A percentile compares a stretch with the other conserved stretches of the same genome.
These are phyloP conservation scores for Leucophenga montana DNA, from an alignment of 2,888 invertebrate genomes.

Conservation along the genomic window DNA sequence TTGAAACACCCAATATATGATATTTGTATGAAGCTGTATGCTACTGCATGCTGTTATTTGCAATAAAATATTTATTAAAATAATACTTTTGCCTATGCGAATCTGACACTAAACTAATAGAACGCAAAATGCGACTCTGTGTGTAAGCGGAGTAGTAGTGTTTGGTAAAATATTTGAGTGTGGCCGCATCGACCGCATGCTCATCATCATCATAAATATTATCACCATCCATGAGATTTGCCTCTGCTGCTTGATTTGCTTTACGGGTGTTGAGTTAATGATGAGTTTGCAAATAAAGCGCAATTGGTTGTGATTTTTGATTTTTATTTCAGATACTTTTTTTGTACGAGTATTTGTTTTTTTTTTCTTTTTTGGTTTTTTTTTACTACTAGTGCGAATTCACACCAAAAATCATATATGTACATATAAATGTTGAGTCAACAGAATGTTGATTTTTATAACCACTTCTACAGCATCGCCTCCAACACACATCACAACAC, in stretches of 20 bases:
- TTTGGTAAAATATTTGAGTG: not conserved
- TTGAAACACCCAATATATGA: no score
- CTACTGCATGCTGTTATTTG: not conserved
- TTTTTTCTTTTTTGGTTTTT: no score
- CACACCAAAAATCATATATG: not conserved
- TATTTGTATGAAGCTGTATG: no score
- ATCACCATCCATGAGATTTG: not conserved
- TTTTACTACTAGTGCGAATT: not conserved
- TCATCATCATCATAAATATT: not conserved
- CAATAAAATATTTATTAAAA: constrained; percentile 18
- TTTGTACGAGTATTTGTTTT: no score
- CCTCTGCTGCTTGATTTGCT: not conserved
- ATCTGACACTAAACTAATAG: not conserved
- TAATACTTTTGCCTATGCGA: not conserved
- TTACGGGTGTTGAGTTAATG: not conserved
- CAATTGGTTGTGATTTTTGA: not conserved
- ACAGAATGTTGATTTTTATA: not conserved
- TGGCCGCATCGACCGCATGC: not conserved
- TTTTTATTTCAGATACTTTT: not conserved
- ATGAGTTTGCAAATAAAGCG: constrained; percentile 18
- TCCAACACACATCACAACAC: constrained; percentile 18
- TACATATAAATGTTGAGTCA: constrained; percentile 1
- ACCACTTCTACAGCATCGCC: not conserved
- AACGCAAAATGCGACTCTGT: not conserved
- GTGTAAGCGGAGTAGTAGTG: no score